These are phyloP conservation scores for Ceyx cyanopectus DNA, from an alignment of 2,113 vertebrate genomes.

Conservation along the genomic window DNA sequence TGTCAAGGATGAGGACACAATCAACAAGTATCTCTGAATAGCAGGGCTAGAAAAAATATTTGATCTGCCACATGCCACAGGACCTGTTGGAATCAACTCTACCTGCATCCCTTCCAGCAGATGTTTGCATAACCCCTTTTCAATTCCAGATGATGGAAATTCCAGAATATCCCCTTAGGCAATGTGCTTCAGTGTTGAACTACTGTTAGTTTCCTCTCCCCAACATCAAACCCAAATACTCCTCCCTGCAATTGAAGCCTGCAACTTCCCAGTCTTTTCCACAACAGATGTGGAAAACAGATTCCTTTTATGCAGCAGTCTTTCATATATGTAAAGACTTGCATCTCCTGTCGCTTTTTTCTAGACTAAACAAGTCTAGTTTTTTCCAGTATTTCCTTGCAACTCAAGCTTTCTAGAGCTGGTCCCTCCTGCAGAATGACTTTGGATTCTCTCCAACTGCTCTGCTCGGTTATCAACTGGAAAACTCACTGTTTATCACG, in stretches of 20 bases:
- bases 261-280: constrained; percentile 14
- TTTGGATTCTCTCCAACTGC: constrained; percentile 16
- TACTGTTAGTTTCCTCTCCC: background rate
- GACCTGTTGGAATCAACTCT: background rate
- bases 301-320: background rate
- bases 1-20: background rate
- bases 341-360: constrained; percentile 36
- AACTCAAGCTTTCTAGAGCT: constrained; percentile 32
- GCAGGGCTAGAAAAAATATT: background rate
- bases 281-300: constrained; percentile 30
- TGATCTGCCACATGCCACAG: background rate
- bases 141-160: constrained; percentile 21
- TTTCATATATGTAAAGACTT: background rate
- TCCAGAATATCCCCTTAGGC: background rate
- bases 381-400: constrained; percentile 7
- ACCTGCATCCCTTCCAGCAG: background rate
- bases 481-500: constrained; percentile 32
- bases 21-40: background rate
- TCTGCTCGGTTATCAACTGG: constrained; percentile 33
- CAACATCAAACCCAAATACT: background rate
- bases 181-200: background rate
- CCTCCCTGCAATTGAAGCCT: background rate
- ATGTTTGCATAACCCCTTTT: background rate
- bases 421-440: constrained; percentile 12
- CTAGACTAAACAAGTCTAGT: constrained; percentile 59